Evolutionary conservation across 2,797 vertebrate species (phyloP).

Genomic region (Hyperoplus lanceolatus): DNA sequence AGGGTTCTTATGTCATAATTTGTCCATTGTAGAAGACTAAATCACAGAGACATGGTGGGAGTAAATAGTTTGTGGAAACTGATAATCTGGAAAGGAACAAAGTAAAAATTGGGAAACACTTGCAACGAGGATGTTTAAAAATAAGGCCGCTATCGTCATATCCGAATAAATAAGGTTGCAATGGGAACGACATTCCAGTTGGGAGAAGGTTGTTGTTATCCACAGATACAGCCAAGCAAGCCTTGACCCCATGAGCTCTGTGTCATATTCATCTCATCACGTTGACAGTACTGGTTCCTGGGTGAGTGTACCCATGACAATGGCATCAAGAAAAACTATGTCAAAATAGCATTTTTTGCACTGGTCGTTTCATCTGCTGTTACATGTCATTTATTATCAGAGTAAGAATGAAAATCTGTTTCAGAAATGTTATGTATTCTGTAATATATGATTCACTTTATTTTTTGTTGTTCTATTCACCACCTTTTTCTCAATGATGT

Average conservation of each 20-base stretch:
- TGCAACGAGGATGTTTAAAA: conserved; percentile 24
- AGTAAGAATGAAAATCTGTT: too few relatives aligned
- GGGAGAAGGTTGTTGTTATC: conserved; percentile 40
- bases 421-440: background rate
- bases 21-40: background rate
- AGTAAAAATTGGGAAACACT: conserved; percentile 7
- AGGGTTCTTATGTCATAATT: background rate
- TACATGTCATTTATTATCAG: too few relatives aligned
- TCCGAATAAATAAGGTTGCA: conserved; percentile 35
- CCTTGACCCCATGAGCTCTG: conserved; percentile 48
- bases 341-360: too few relatives aligned
- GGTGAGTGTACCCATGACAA: too few relatives aligned
- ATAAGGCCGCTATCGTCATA: conserved; percentile 18
- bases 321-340: too few relatives aligned
- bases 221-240: conserved; percentile 18
- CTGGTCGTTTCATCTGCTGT: too few relatives aligned
- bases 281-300: background rate
- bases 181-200: background rate
- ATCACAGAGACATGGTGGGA: background rate
- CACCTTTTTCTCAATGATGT: conserved; percentile 3
- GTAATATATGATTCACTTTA: background rate
- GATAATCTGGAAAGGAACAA: conserved; percentile 2
- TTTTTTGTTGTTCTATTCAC: background rate
- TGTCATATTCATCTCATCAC: conserved; percentile 62
- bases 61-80: background rate